Evolutionary conservation across 2,797 vertebrate species (phyloP), one percentile per base, ranked within the genome.

Genomic region (Xyrichtys novacula): DNA sequence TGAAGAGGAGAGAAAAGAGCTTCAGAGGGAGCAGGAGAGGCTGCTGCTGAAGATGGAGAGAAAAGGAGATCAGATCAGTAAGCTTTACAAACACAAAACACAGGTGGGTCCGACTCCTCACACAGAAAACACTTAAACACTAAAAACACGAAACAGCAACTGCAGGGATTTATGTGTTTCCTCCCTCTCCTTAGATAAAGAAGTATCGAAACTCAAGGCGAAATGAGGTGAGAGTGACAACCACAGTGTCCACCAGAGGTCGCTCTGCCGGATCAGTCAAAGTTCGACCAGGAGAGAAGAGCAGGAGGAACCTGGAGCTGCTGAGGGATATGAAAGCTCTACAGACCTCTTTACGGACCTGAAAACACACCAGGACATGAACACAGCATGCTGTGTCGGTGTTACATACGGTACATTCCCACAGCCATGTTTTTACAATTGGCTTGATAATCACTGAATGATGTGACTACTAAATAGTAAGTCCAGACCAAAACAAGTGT

Each of bases 61-160:
- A 34, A 99, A 99, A 84, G 96, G 96, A 73, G 96, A 96, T 44
- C 98, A 99, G 79, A 98, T 99, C 74, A 94, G 88, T 67, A 96
- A 97, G 86, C 95, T 99, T n/a, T 92, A 88, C 64, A 95, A 91
- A 62, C 96, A 98, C 75, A 95, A 93, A 81, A 74, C 87, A 29
- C 95, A 95, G 94, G 97, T 97, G 56, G n/a, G 76, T 14, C 14
- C n/a, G n/a, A n/a, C n/a, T n/a, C n/a, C 53, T 44, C 15, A 28
- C 22, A n/a, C 29, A 44, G 49, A 7, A 62, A 54, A 12, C 14
- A 34, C 1, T 9, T 26, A 12, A 39, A 46, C 32, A 50, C n/a
- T 14, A 19, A 60, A 11, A 57, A 8, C n/a, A n/a, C 5, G 14
- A 11, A 23, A 57, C 1, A n/a, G 12, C 2, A 32, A 29, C 22